A percentile compares a stretch with the other conserved stretches of the same genome.
phyloP scores from a whole-genome alignment of 1,140 invertebrate species.

The Aphelinus atriplicis region DNA sequence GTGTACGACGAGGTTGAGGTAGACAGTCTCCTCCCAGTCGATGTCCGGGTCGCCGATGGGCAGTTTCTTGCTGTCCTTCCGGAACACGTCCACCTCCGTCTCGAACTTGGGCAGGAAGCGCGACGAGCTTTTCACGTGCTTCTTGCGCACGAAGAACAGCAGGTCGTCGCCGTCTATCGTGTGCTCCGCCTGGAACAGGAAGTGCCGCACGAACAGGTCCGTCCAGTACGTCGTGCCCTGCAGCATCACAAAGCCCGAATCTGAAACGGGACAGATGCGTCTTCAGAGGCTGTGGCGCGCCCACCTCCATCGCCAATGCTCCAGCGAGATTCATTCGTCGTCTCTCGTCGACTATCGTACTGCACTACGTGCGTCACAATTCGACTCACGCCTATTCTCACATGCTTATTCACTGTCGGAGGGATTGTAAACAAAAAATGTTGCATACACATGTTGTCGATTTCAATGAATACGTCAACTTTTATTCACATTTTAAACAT shows the following conservation, averaged over 20 bases:
- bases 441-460: too few species aligned
- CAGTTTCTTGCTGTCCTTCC: conserved; percentile 95
- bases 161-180: conserved; percentile 93
- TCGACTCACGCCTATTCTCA: too few species aligned
- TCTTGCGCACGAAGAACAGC: conserved; percentile 94
- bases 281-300: too few species aligned
- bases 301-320: too few species aligned
- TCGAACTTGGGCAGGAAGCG: conserved; percentile 89
- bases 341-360: too few species aligned
- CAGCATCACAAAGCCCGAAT: conserved; percentile 88
- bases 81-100: conserved; percentile 94
- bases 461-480: too few species aligned
- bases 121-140: conserved; percentile 85
- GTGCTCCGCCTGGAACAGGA: conserved; percentile 86
- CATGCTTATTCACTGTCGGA: too few species aligned
- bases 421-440: too few species aligned
- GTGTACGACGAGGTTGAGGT: conserved; percentile 97
- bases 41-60: conserved; percentile 94
- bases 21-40: conserved; percentile 99
- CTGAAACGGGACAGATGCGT: conserved; percentile 58
- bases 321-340: too few species aligned
- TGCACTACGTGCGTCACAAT: too few species aligned
- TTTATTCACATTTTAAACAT: too few species aligned
- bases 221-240: conserved; percentile 96
- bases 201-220: conserved; percentile 93